phyloP scores from a whole-genome alignment of 2,797 vertebrate species.

The Galago senegalensis region DNA sequence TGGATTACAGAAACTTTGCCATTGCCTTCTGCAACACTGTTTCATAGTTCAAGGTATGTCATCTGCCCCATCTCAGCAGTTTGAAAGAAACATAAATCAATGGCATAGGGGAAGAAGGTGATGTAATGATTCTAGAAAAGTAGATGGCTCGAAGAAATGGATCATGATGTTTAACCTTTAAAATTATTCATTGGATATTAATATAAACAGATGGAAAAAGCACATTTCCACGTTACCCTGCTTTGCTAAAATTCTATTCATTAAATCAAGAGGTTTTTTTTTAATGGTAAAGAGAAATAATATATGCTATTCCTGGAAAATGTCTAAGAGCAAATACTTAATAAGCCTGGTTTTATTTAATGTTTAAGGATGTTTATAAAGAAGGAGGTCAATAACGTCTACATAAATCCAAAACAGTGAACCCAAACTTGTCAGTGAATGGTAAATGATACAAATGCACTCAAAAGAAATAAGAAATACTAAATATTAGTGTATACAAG shows the following conservation, averaged over 20 bases:
- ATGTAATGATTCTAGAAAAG: constrained; percentile 64
- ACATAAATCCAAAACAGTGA: not conserved
- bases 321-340: constrained; percentile 57
- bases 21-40: constrained; percentile 38
- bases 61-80: constrained; percentile 44
- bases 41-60: not conserved
- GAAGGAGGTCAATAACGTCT: constrained; percentile 11
- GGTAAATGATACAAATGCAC: not conserved
- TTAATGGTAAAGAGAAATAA: constrained; percentile 54
- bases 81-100: constrained; percentile 67
- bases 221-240: constrained; percentile 56
- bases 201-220: constrained; percentile 64
- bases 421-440: constrained; percentile 7
- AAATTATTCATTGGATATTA: constrained; percentile 53
- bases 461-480: not conserved
- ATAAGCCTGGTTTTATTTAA: not conserved
- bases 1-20: not conserved
- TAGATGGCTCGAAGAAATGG: constrained; percentile 10
- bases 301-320: constrained; percentile 51
- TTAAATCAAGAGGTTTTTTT: constrained; percentile 53
- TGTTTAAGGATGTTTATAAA: constrained; percentile 29
- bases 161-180: constrained; percentile 48
- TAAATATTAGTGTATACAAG: not conserved
- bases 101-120: constrained; percentile 39
- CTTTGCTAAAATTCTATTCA: constrained; percentile 50